Conservation (phyloP, 2,797 vertebrate genomes). For the Clarias pachynema region DNA sequence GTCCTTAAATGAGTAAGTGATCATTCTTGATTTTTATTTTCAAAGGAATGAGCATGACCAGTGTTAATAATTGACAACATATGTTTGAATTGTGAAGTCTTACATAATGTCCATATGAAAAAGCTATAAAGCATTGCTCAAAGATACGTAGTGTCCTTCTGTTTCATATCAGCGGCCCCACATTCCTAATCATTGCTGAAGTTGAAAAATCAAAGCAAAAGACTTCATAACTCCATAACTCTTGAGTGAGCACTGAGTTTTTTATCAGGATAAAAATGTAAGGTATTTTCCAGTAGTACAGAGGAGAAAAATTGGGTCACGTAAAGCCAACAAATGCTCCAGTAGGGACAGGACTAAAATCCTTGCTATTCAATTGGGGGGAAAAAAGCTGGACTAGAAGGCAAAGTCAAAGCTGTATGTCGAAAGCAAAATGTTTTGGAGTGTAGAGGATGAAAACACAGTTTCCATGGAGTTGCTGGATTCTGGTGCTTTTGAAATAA, state of each 20-base stretch:
- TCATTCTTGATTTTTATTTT: constrained; percentile 48
- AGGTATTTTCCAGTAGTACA: constrained; percentile 49
- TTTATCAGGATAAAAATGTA: constrained; percentile 54
- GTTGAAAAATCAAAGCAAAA: constrained; percentile 43
- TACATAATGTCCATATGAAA: constrained; percentile 32
- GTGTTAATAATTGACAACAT: constrained; percentile 48
- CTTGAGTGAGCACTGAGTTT: constrained; percentile 38
- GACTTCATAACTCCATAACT: constrained; percentile 38
- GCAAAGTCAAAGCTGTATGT: neutral
- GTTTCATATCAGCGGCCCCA: constrained; percentile 33
- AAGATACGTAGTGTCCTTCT: constrained; percentile 34
- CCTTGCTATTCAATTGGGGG: constrained; percentile 12
- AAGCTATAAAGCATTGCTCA: constrained; percentile 31
- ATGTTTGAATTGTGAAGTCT: constrained; percentile 45
- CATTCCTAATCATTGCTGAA: constrained; percentile 38
- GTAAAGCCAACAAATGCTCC: constrained; percentile 37
- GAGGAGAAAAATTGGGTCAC: constrained; percentile 31
- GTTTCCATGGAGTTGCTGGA: constrained; percentile 19
- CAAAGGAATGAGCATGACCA: constrained; percentile 43
- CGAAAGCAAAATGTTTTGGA: neutral
- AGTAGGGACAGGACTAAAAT: constrained; percentile 30
- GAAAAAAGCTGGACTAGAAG: neutral
- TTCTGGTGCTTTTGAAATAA: constrained; percentile 33
- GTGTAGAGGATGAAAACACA: neutral
- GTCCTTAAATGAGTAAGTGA: constrained; percentile 26